Evolutionary conservation across 2,888 invertebrate species (phyloP), one percentile per base, ranked within the genome.

Genomic region (Tholera decimalis): DNA sequence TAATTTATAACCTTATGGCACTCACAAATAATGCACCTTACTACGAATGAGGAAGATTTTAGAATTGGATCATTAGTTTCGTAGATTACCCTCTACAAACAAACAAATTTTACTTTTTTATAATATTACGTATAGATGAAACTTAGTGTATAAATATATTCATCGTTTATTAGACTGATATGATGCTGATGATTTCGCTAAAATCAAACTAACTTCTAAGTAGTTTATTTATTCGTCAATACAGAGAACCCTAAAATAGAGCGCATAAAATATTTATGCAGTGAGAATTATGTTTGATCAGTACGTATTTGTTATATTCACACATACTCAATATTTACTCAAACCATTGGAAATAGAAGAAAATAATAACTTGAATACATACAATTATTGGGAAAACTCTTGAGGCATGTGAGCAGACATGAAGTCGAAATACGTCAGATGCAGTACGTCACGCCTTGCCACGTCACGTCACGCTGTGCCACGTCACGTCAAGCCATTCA

Each of bases 201-300:
- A 30, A 30, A 30, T 30, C 9, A 9, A 30, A 30, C 30, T 30
- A 30, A 28, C 2, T 4, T 24, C 7, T n/a, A 13, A 20, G 5
- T 13, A 33, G 4, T 20, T 26, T 13, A 7, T 26, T 26, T 41
- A 9, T 63, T 57, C 6, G 3, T 15, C 8, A 22, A 15, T 41
- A 9, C 11, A 37, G 3, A 0, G 68, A 65, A 65, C 76, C 59
- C 76, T 78, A 53, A 54, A 41, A 6, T 47, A 68, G 43, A 37
- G 35, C 22, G 11, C 33, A 65, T 74, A 35, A 69, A 74, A 67
- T 74, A 74, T 69, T 73, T 77, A 81, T 77, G 66, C 63, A 73
- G n/a, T 24, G 44, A 46, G 47, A 70, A 68, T 74, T 68, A 73
- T 68, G 61, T 76, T 76, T 64, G 53, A 47, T 58, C 28, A n/a